Conservation (phyloP, 92 coral and sea anemone genomes). For the Epizoanthus rinbou region DNA sequence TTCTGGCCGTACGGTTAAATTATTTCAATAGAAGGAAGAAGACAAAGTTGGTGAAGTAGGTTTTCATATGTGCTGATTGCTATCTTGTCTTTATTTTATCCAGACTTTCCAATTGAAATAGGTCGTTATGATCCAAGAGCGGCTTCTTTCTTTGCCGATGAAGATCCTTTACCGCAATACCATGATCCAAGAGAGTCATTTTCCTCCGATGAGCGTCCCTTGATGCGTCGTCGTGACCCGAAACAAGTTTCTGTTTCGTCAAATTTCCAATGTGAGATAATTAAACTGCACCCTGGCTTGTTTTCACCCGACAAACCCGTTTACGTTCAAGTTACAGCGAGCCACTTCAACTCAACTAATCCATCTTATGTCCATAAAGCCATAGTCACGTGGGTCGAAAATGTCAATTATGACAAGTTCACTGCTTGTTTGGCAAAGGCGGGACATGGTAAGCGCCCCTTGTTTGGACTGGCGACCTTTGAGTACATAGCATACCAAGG, state of each 20-base stretch:
- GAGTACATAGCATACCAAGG: conserved; percentile 60
- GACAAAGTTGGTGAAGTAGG: background rate
- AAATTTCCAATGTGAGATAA: conserved; percentile 32
- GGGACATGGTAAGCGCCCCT: conserved; percentile 31
- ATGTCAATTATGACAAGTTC: conserved; percentile 14
- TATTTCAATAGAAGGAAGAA: background rate
- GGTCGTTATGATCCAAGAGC: background rate
- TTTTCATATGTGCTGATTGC: background rate
- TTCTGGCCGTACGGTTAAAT: background rate
- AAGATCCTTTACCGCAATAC: background rate
- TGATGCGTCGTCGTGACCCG: background rate
- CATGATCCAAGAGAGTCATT: background rate
- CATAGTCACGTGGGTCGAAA: conserved; percentile 51
- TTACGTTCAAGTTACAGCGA: conserved; percentile 59
- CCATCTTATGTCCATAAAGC: conserved; percentile 51
- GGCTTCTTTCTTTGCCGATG: background rate
- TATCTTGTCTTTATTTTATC: background rate
- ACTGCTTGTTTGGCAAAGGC: conserved; percentile 50
- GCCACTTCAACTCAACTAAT: conserved; percentile 45
- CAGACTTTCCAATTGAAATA: conserved; percentile 24
- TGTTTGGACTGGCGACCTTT: background rate
- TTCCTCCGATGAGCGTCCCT: background rate
- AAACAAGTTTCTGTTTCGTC: too few species aligned
- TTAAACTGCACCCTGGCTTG: conserved; percentile 46
- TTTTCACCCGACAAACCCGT: conserved; percentile 60